Evolutionary conservation across 2,113 vertebrate species (phyloP).

Genomic region (Octodon degus): DNA sequence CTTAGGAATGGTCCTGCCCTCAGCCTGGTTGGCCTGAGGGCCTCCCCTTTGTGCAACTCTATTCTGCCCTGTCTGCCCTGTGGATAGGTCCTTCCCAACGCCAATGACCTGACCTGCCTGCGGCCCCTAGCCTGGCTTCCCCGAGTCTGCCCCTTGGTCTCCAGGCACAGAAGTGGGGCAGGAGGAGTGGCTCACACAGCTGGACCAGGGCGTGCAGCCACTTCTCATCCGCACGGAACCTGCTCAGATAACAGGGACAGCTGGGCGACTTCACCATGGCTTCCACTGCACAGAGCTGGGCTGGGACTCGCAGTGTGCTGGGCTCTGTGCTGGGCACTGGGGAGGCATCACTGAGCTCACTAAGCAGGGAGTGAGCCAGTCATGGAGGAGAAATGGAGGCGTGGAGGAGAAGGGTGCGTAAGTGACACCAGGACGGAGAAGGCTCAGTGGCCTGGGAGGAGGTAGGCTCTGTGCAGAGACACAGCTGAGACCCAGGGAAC

Average conservation of each 20-base stretch:
- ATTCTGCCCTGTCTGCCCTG: neutral
- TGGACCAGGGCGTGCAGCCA: accelerated
- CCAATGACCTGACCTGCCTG: neutral
- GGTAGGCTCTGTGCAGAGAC: neutral
- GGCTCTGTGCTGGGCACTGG: neutral
- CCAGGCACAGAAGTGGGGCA: accelerated
- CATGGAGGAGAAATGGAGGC: neutral
- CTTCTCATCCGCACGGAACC: neutral
- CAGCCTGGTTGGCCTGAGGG: neutral
- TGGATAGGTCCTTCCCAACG: accelerated
- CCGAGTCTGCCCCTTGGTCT: neutral
- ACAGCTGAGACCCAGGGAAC: neutral
- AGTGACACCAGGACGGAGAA: neutral
- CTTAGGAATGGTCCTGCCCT: neutral
- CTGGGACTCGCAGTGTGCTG: accelerated
- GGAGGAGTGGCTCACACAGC: neutral
- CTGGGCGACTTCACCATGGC: neutral
- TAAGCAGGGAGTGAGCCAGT: neutral
- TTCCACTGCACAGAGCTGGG: too few relatives aligned
- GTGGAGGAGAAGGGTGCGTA: accelerated
- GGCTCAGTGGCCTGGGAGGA: neutral
- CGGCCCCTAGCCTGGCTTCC: neutral
- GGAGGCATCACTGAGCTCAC: neutral
- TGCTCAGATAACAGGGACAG: neutral
- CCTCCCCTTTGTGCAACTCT: neutral